phyloP scores from a whole-genome alignment of 2,888 invertebrate genomes.

The Phortica okadai region DNA sequence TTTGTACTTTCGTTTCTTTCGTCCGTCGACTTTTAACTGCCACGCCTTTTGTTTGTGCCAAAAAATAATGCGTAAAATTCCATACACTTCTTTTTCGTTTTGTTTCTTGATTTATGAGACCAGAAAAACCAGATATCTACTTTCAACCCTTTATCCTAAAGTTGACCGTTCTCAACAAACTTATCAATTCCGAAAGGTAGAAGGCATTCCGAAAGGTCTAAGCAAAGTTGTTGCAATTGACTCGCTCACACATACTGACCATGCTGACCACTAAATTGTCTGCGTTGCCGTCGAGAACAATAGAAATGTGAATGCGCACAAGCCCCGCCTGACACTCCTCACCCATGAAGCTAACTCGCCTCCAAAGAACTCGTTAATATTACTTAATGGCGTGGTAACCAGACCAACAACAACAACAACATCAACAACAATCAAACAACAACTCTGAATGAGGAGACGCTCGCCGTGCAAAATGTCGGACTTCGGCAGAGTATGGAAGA shows the following conservation, averaged over 20 bases:
- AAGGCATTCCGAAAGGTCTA: too few species aligned
- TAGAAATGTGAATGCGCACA: not conserved
- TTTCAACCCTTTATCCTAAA: not conserved
- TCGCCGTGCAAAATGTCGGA: conserved; percentile 42
- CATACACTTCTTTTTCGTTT: conserved; percentile 47
- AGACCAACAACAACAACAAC: conserved; percentile 19
- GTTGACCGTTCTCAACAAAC: not conserved
- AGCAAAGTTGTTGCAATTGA: too few species aligned
- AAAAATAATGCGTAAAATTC: conserved; percentile 41
- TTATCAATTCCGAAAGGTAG: too few species aligned
- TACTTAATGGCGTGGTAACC: conserved; percentile 43
- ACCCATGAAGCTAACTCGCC: not conserved
- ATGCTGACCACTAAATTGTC: too few species aligned
- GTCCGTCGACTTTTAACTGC: not conserved
- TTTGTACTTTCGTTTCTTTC: conserved; percentile 32
- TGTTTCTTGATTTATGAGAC: conserved; percentile 60
- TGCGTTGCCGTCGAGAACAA: too few species aligned
- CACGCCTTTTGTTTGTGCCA: conserved; percentile 22
- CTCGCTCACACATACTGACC: too few species aligned
- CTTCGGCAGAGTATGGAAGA: conserved; percentile 43
- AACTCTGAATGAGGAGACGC: conserved; percentile 14
- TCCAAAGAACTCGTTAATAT: conserved; percentile 57
- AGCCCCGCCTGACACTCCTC: not conserved
- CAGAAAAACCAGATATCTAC: conserved; percentile 58
- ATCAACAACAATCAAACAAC: not conserved